Conservation (phyloP, 2,888 invertebrate genomes). For the Subacronicta megacephala region DNA sequence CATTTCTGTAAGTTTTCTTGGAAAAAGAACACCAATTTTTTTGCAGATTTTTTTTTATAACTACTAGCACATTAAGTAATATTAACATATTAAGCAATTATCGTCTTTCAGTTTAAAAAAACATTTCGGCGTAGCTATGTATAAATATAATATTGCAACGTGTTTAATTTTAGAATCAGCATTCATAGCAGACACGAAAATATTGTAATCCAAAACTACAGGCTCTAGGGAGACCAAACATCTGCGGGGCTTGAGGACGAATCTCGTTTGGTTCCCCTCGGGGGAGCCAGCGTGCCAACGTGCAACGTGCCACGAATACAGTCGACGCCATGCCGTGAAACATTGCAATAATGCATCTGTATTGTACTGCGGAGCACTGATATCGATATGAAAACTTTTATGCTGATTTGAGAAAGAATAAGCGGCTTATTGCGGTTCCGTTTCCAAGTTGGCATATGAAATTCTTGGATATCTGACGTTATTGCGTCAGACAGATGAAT, state of each 20-base stretch:
- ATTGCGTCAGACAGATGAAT: not conserved
- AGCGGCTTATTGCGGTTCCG: conserved; percentile 45
- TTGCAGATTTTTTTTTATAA: too few species aligned
- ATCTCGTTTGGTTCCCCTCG: conserved; percentile 48
- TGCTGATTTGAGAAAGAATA: conserved; percentile 41
- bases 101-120: too few species aligned
- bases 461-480: conserved; percentile 12
- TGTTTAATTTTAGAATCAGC: not conserved
- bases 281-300: conserved; percentile 43
- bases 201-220: conserved; percentile 33
- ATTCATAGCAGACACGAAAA: conserved; percentile 10
- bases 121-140: too few species aligned
- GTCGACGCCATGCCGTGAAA: conserved; percentile 40
- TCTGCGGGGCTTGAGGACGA: conserved; percentile 44
- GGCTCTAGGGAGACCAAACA: conserved; percentile 49
- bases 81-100: too few species aligned
- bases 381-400: conserved; percentile 53
- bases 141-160: too few species aligned
- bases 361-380: conserved; percentile 42
- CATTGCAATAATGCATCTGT: conserved; percentile 59
- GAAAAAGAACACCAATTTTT: too few species aligned
- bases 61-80: too few species aligned
- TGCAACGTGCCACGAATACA: conserved; percentile 61
- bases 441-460: conserved; percentile 7
- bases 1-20: too few species aligned